phyloP scores from a whole-genome alignment of 2,113 vertebrate genomes.

The Dromas ardeola region DNA sequence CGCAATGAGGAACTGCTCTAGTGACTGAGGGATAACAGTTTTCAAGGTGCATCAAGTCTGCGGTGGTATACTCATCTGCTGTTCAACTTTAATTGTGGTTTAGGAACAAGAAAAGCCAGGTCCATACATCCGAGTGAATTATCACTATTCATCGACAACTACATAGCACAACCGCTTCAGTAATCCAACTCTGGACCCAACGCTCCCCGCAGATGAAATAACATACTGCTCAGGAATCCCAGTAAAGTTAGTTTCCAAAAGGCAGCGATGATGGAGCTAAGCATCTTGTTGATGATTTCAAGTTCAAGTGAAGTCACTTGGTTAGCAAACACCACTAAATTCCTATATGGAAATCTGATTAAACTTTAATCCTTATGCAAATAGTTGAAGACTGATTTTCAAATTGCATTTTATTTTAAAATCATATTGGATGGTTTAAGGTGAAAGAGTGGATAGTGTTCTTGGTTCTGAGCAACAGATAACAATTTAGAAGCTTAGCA shows the following conservation, averaged over 20 bases:
- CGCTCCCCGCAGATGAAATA: background rate
- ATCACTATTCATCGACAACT: background rate
- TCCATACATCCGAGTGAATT: background rate
- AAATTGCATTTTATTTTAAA: background rate
- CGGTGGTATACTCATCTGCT: background rate
- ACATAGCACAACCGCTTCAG: background rate
- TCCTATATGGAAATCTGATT: background rate
- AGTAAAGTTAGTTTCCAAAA: background rate
- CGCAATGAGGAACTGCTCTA: background rate
- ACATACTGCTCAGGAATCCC: background rate
- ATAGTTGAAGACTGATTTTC: background rate
- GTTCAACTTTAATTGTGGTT: background rate
- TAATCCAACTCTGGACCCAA: background rate
- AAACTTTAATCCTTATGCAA: slow-evolving; percentile 25
- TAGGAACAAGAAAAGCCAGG: background rate
- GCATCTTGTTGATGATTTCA: background rate
- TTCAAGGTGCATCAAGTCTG: background rate
- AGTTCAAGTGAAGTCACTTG: background rate
- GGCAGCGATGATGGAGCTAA: background rate
- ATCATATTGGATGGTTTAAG: background rate
- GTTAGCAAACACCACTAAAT: background rate
- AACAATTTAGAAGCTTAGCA: background rate
- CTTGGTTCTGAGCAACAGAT: background rate
- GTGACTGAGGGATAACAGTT: background rate
- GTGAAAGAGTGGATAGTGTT: background rate